Conservation (phyloP, 2,888 invertebrate genomes). For the Kuschelorhynchus macadamiae region DNA sequence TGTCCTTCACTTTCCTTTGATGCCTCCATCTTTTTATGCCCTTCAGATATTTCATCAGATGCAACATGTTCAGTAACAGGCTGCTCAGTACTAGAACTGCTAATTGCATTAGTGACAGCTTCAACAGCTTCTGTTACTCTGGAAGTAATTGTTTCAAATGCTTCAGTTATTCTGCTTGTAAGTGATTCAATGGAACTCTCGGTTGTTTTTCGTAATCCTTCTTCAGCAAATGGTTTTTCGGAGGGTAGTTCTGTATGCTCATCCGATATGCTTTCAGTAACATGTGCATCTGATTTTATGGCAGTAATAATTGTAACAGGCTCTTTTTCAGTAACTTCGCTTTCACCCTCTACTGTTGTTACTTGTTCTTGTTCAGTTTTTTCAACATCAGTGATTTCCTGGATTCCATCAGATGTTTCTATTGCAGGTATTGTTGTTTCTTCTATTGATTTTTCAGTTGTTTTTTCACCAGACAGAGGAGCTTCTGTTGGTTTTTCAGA, state of each 20-base stretch:
- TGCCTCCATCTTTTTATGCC: too few species aligned
- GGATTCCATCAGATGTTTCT: conserved; percentile 11
- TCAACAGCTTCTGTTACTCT: conserved; percentile 51
- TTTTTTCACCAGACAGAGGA: conserved; percentile 61
- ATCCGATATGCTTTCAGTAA: neutral
- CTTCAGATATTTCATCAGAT: conserved; percentile 23
- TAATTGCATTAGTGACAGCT: conserved; percentile 45
- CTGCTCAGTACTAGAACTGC: conserved; percentile 34
- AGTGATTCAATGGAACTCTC: conserved; percentile 52
- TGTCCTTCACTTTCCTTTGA: conserved; percentile 12
- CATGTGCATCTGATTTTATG: conserved; percentile 9
- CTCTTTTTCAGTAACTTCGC: conserved; percentile 32
- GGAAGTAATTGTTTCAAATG: conserved; percentile 50
- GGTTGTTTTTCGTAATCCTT: conserved; percentile 30
- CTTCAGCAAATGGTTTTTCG: conserved; percentile 11
- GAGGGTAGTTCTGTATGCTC: conserved; percentile 2
- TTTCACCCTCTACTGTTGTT: conserved; percentile 38
- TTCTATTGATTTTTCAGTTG: conserved; percentile 37
- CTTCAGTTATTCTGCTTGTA: conserved; percentile 53
- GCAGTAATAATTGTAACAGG: conserved; percentile 36
- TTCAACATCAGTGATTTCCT: conserved; percentile 24
- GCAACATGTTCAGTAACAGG: conserved; percentile 32
- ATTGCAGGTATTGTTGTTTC: conserved; percentile 32
- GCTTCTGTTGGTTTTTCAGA: conserved; percentile 22
- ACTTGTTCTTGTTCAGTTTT: conserved; percentile 38